Evolutionary conservation across 1,140 invertebrate species (phyloP), one percentile per base, ranked within the genome.

Genomic region (Magallana angulata): DNA sequence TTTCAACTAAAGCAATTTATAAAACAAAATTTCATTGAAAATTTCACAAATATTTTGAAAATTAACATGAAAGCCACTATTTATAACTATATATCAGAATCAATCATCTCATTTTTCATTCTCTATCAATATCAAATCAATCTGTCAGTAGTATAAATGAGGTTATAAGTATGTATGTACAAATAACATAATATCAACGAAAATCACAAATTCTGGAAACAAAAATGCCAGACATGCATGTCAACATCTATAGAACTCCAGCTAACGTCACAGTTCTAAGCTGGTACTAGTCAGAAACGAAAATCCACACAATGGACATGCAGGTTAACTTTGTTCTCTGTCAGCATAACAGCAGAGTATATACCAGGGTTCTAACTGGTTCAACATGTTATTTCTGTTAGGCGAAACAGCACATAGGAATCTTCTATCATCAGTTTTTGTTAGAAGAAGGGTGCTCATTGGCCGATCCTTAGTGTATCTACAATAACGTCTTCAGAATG

Each of bases 161-260:
- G 36, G 36, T 36, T 36, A 36, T 30, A 30, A 24, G 18, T 16
- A 18, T 24, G 8, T 68, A 71, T 71, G 68, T 71, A 71, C 24
- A 71, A 71, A 71, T 8, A 36, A 12, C 12, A 30, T 71, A 71
- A 71, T 71, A 71, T 71, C 68, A 71, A 71, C 24, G 24, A 30
- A 1, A 71, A 71, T 71, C 68, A 71, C 68, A 71, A 30, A 30
- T 71, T 30, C 68, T 71, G 9, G 24, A 30, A 71, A 71, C 68
- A 71, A 71, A 30, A 71, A 36, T 36, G 36, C 68, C 24, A 24
- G 68, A 71, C 68, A 36, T 7, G 68, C 18, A 36, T 7, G 68
- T 71, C 24, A 30, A 71, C 24, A 30, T 71, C 24, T 36, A 30
- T 36, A 71, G 11, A 71, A 71, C 68, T 24, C 36, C 11, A 11